These are phyloP conservation scores for Cydia pomonella DNA, from an alignment of 1,140 invertebrate species.

Conservation along the genomic window DNA sequence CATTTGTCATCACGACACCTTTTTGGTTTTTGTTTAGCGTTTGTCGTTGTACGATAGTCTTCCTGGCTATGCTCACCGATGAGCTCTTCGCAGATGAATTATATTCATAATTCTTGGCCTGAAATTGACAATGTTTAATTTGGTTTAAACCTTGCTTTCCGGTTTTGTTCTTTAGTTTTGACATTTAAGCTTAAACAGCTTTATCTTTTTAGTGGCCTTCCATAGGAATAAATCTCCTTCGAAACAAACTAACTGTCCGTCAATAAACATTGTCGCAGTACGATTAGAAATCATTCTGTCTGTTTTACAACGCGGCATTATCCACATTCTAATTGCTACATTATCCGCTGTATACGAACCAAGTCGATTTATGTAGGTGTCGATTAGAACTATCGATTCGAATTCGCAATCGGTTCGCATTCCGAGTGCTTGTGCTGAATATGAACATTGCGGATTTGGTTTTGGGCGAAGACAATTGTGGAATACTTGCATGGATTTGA, in stretches of 20 bases:
- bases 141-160: too few relatives aligned
- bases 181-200: too few relatives aligned
- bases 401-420: constrained; percentile 25
- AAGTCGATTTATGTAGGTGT: constrained; percentile 31
- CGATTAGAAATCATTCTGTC: constrained; percentile 23
- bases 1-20: too few relatives aligned
- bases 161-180: too few relatives aligned
- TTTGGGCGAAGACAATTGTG: not conserved
- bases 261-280: constrained; percentile 5
- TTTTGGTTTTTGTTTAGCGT: too few relatives aligned
- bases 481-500: not conserved
- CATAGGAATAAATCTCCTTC: not conserved
- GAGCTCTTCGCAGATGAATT: too few relatives aligned
- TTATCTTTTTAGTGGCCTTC: too few relatives aligned
- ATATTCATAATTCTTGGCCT: too few relatives aligned
- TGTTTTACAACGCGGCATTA: constrained; percentile 21
- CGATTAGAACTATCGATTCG: constrained; percentile 4
- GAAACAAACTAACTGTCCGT: not conserved
- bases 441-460: not conserved
- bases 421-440: constrained; percentile 20
- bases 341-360: not conserved
- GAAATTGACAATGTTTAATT: too few relatives aligned
- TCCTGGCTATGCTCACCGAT: too few relatives aligned
- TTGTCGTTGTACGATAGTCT: too few relatives aligned
- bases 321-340: constrained; percentile 30